Evolutionary conservation across 2,113 vertebrate genomes (phyloP), one percentile per base, ranked within the genome.

Genomic region (Proteles cristata): DNA sequence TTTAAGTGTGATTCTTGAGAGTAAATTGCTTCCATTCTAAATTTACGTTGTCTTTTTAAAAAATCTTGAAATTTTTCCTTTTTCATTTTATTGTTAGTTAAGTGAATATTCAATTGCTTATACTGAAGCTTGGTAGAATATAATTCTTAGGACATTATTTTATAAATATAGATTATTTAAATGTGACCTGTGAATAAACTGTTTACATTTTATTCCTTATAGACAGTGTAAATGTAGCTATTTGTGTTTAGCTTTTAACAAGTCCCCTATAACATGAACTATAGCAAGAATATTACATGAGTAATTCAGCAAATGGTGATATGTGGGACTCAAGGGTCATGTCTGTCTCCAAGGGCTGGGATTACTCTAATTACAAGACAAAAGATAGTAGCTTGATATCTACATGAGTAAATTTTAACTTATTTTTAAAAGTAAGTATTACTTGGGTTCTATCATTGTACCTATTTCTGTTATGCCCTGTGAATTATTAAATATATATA

Each of bases 11-110:
- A 93, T 2, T 93, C n/a, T 77, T 45, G n/a, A 83, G 19, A 86
- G 25, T 68, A 95, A 79, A 55, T 68, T 66, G 9, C 11, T 94
- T 71, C 45, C 25, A 71, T 58, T 93, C 92, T 63, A 89, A 83
- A 83, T 79, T 79, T 87, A 76, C 17, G 74, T 88, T 82, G 25
- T 21, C 17, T 93, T 95, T 92, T 55, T 53, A 91, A 91, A 95
- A 84, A 81, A 68, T 86, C 39, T 69, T 95, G 48, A 74, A 71
- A 26, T 43, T 19, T 83, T 63, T 88, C 23, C 61, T 10, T 61
- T 95, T 73, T 45, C 17, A 1, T 79, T 90, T 68, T 48, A 90
- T 50, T 93, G 1, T 86, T 74, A 58, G 10, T 95, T 86, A 69
- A 55, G 19, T 90, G 55, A 87, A 79, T 68, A 53, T 10, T 9